Conservation (phyloP, 1,140 invertebrate genomes). For the Matsumurasca onukii region DNA sequence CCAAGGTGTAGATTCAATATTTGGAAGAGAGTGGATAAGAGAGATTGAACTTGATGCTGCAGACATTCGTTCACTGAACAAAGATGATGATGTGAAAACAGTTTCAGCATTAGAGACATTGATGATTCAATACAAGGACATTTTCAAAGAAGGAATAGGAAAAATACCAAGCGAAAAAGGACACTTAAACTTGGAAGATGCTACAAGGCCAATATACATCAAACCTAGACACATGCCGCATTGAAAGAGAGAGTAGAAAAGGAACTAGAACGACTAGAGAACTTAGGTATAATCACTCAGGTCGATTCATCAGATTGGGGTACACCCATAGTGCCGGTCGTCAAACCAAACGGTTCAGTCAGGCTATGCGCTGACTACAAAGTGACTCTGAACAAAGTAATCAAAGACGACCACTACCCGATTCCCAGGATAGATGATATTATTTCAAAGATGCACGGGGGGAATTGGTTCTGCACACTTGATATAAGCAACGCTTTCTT, state of each 20-base stretch:
- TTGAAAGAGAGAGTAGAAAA: not conserved
- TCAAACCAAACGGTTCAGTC: conserved; percentile 50
- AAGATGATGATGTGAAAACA: not conserved
- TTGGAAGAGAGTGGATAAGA: not conserved
- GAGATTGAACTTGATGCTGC: not conserved
- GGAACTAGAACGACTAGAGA: not conserved
- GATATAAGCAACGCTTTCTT: conserved; percentile 1
- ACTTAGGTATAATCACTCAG: conserved; percentile 36
- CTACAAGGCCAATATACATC: not conserved
- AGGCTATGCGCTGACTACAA: conserved; percentile 50
- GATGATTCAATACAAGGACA: not conserved
- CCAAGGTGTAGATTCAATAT: not conserved
- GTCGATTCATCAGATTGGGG: conserved; percentile 52
- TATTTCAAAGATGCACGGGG: not conserved
- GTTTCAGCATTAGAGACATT: not conserved
- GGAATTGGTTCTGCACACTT: not conserved
- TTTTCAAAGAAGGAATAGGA: not conserved
- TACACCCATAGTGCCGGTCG: conserved; percentile 52
- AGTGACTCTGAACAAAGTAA: not conserved
- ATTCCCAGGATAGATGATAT: not conserved
- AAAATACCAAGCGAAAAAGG: not conserved
- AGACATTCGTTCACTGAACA: not conserved
- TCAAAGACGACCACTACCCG: not conserved
- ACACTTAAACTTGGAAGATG: not conserved
- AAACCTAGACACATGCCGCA: not conserved